These are phyloP conservation scores for Pristionchus maxplancki DNA, from an alignment of 2,888 invertebrate species.

Conservation along the genomic window DNA sequence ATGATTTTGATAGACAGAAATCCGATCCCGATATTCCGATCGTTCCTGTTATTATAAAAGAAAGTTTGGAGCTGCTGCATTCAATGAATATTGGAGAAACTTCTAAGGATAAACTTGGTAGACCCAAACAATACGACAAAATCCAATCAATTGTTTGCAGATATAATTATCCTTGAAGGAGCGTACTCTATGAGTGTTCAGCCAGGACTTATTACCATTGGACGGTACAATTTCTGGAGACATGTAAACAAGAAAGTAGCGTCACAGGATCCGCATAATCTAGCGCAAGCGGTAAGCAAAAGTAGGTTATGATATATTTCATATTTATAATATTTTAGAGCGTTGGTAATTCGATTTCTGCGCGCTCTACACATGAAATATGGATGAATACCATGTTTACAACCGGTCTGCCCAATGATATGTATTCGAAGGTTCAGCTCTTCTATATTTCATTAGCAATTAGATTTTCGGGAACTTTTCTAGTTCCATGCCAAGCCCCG, in stretches of 20 bases:
- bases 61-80: neutral
- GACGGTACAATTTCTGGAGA: neutral
- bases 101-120: neutral
- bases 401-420: neutral
- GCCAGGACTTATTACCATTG: neutral
- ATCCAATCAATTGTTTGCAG: neutral
- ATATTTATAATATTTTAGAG: neutral
- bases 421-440: neutral
- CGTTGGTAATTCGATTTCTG: neutral
- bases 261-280: neutral
- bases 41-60: neutral
- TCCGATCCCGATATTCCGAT: neutral
- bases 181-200: neutral
- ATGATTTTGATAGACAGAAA: too few relatives aligned
- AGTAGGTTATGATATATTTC: neutral
- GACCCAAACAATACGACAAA: neutral
- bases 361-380: neutral
- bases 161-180: neutral
- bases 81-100: neutral
- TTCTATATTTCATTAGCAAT: neutral
- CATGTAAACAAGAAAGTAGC: neutral
- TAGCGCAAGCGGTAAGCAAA: neutral
- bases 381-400: slow-evolving; percentile 1
- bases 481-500: too few relatives aligned
- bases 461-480: too few relatives aligned